phyloP scores from a whole-genome alignment of 2,113 vertebrate species.

The Bubo scandiacus region DNA sequence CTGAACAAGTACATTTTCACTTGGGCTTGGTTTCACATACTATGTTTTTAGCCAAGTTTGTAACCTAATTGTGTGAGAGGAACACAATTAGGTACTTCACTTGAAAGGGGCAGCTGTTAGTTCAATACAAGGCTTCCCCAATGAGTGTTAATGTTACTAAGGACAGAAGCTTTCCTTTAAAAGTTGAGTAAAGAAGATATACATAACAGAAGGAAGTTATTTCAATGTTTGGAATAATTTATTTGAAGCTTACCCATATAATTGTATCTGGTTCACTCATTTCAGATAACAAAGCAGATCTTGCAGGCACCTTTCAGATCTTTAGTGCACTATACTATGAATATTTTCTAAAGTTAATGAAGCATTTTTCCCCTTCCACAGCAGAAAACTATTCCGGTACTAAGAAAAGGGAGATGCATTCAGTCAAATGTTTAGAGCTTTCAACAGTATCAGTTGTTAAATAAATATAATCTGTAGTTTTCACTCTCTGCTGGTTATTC shows the following conservation, averaged over 20 bases:
- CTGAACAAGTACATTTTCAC: background rate
- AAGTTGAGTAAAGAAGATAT: background rate
- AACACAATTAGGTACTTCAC: background rate
- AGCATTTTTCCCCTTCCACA: background rate
- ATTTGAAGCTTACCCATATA: background rate
- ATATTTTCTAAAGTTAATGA: conserved; percentile 2
- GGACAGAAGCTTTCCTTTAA: background rate
- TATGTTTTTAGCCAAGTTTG: background rate
- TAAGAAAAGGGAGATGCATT: background rate
- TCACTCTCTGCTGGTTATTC: background rate
- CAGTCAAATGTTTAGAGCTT: background rate
- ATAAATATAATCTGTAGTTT: background rate
- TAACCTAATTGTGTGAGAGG: background rate
- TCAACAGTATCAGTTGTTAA: background rate
- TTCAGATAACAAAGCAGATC: background rate
- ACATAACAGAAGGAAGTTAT: background rate
- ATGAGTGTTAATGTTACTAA: background rate
- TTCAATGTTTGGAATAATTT: background rate
- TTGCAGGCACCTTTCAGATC: background rate
- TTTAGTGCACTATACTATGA: background rate
- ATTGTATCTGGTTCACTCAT: background rate
- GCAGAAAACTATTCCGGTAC: background rate
- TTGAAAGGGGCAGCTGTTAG: background rate
- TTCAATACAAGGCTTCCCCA: background rate
- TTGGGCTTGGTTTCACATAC: background rate